phyloP scores from a whole-genome alignment of 2,888 invertebrate genomes.

The Actias luna region DNA sequence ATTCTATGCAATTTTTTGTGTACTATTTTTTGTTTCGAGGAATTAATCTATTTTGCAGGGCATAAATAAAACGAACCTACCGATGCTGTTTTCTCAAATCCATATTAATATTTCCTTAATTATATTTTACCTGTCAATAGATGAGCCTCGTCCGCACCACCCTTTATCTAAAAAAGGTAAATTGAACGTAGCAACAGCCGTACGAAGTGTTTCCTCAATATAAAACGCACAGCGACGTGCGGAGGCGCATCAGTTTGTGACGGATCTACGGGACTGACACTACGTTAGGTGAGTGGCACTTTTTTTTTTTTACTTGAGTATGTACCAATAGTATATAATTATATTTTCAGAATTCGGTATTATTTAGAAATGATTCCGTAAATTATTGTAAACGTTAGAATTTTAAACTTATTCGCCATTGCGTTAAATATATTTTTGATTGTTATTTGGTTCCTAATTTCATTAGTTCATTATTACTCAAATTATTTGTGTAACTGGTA shows the following conservation, averaged over 20 bases:
- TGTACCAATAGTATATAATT: not conserved
- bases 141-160: conserved; percentile 7
- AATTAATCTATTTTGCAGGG: not conserved
- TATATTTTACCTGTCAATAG: not conserved
- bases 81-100: not conserved
- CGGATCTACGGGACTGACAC: conserved; percentile 53
- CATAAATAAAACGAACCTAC: not conserved
- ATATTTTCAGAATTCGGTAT: not conserved
- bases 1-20: not conserved
- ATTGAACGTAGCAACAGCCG: conserved; percentile 39
- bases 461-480: too few species aligned
- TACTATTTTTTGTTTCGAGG: not conserved
- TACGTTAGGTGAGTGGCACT: conserved; percentile 56
- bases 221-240: conserved; percentile 56
- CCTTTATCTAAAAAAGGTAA: conserved; percentile 36
- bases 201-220: conserved; percentile 60
- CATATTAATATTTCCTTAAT: not conserved
- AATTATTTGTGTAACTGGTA: too few species aligned
- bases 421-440: too few species aligned
- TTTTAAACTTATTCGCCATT: too few species aligned
- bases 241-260: conserved; percentile 73
- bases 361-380: not conserved
- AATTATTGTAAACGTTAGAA: not conserved
- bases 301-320: conserved; percentile 17
- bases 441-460: too few species aligned